Conservation (phyloP, 2,113 vertebrate species). For the Leucopternis melanops region DNA sequence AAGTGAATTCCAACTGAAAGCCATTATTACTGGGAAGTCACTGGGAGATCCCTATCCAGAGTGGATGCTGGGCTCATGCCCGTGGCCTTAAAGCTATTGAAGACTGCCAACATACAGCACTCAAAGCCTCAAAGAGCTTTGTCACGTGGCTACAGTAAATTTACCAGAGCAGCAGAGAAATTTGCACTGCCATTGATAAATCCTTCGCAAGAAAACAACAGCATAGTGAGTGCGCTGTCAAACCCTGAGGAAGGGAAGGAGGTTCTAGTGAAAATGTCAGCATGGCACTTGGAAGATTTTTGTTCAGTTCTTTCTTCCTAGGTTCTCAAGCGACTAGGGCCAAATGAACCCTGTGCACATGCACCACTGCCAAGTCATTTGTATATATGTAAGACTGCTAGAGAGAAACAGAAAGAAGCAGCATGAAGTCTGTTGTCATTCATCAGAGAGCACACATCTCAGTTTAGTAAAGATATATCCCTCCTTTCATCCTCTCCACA, state of each 20-base stretch:
- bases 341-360: background rate
- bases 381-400: background rate
- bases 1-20: slow-evolving; percentile 14
- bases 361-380: background rate
- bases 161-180: background rate
- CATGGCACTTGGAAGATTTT: background rate
- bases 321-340: background rate
- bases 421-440: background rate
- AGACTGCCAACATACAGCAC: background rate
- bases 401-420: background rate
- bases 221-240: rapidly evolving
- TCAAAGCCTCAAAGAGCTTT: background rate
- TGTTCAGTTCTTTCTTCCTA: background rate
- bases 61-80: background rate
- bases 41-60: background rate
- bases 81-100: background rate
- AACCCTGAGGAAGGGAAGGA: background rate
- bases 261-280: background rate
- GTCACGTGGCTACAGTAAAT: background rate
- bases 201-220: rapidly evolving
- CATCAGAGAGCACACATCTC: background rate
- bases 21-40: background rate
- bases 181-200: background rate
- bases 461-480: background rate
- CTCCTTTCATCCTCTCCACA: background rate